Evolutionary conservation across 2,797 vertebrate genomes (phyloP).

Genomic region (Phyllotis vaccarum): DNA sequence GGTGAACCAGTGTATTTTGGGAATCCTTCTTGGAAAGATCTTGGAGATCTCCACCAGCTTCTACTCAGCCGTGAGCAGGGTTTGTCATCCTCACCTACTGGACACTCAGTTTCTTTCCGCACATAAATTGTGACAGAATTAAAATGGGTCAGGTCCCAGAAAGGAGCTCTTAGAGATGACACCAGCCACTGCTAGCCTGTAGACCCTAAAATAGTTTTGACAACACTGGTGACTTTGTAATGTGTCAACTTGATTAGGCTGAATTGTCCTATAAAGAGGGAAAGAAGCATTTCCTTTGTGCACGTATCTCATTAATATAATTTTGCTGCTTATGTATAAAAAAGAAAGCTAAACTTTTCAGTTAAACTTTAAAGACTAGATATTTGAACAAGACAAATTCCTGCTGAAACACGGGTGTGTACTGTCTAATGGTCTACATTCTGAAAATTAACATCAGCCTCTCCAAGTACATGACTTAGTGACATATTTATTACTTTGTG

Average conservation of each 20-base stretch:
- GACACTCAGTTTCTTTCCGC: neutral
- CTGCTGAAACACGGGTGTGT: neutral
- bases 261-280: neutral
- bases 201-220: neutral
- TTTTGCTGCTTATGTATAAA: slow-evolving; percentile 5
- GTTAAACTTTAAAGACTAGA: slow-evolving; percentile 51
- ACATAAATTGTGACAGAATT: neutral
- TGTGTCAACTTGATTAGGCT: neutral
- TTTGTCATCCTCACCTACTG: neutral
- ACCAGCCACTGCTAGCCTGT: neutral
- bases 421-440: neutral
- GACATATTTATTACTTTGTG: neutral
- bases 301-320: neutral
- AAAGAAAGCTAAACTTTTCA: slow-evolving; percentile 34
- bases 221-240: neutral
- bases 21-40: neutral
- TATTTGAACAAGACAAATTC: slow-evolving; percentile 39
- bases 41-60: neutral
- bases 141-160: neutral
- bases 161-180: neutral
- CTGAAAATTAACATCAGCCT: neutral
- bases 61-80: neutral
- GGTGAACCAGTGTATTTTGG: neutral
- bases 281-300: neutral
- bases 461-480: neutral